Conservation (phyloP, 2,888 invertebrate species). For the Sinohyriopsis cumingii region DNA sequence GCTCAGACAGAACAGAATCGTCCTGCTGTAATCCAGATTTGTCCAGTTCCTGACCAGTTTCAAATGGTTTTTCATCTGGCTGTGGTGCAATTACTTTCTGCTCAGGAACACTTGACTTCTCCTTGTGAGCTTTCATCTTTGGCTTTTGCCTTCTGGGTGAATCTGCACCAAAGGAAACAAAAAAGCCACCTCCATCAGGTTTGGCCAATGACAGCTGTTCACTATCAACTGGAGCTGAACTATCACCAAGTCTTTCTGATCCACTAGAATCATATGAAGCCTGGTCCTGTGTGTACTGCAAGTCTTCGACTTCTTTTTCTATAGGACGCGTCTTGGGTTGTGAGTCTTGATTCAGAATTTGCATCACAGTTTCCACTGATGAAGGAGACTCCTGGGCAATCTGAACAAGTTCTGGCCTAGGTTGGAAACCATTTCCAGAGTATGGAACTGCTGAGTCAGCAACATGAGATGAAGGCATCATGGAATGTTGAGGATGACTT, state of each 20-base stretch:
- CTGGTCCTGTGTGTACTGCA: constrained; percentile 2
- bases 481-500: background rate
- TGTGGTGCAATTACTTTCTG: constrained; percentile 7
- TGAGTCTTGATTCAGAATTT: constrained; percentile 13
- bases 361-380: constrained; percentile 1
- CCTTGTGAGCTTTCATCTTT: background rate
- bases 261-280: background rate
- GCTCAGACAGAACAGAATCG: constrained; percentile 1
- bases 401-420: too few species aligned
- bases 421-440: too few species aligned
- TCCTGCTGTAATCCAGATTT: constrained; percentile 5
- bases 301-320: background rate
- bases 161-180: constrained; percentile 91
- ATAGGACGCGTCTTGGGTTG: constrained; percentile 17
- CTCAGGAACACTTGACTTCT: background rate
- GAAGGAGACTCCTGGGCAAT: background rate
- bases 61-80: background rate
- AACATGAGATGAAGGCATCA: too few species aligned
- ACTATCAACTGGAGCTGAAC: background rate
- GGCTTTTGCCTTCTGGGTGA: constrained; percentile 83
- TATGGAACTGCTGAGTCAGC: too few species aligned
- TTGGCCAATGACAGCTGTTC: background rate
- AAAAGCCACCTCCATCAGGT: constrained; percentile 78
- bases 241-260: background rate
- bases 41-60: constrained; percentile 4